phyloP scores from a whole-genome alignment of 2,888 invertebrate species.

The Agonopterix heracliana region DNA sequence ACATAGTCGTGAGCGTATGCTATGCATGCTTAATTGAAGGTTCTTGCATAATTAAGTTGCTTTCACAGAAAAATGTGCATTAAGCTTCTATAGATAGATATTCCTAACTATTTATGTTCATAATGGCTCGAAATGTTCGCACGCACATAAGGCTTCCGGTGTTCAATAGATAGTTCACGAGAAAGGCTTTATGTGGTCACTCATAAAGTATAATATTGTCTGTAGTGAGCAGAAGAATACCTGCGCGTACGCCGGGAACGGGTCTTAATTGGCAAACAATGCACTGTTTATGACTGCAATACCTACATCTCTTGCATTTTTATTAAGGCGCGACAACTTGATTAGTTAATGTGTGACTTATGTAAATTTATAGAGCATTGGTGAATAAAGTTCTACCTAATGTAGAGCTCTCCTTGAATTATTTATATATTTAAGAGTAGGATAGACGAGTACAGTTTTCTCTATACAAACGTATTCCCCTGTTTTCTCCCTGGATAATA shows the following conservation, averaged over 20 bases:
- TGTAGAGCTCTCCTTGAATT: no score
- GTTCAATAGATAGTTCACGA: background rate
- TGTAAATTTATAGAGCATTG: no score
- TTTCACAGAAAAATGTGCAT: background rate
- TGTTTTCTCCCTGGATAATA: no score
- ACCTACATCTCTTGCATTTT: constrained; percentile 23
- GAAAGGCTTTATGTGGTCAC: background rate
- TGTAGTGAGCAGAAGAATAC: constrained; percentile 8
- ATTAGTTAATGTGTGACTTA: background rate
- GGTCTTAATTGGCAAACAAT: constrained; percentile 61
- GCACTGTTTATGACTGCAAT: constrained; percentile 33
- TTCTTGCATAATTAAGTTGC: background rate
- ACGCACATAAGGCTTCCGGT: constrained; percentile 9
- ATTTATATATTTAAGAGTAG: no score
- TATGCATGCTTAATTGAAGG: no score
- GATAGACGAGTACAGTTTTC: no score
- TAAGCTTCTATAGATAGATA: background rate
- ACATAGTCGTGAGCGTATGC: no score
- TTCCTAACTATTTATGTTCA: background rate
- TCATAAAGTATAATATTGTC: constrained; percentile 2
- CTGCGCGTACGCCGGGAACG: constrained; percentile 29
- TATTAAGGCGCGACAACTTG: constrained; percentile 23
- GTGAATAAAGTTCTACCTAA: no score
- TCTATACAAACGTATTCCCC: no score
- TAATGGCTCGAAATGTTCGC: background rate